Evolutionary conservation across 2,113 vertebrate genomes (phyloP), one percentile per base, ranked within the genome.

Genomic region (Oenanthe oenanthe): DNA sequence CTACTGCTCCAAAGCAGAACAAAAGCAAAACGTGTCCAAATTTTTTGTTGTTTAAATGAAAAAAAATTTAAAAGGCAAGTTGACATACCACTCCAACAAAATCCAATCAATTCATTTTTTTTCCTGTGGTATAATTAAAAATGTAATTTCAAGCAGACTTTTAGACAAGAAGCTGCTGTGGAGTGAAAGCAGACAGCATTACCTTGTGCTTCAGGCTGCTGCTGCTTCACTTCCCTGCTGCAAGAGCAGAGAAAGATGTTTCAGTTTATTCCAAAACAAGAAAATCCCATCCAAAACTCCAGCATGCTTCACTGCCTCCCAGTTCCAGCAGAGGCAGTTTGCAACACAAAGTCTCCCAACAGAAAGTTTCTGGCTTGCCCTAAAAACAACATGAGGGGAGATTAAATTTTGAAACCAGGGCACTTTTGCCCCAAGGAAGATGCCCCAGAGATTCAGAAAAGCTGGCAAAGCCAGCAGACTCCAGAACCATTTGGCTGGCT

Each of bases 1-100:
- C 84, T 82, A 92, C 81, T 79, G 61, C 58, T 94, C 84, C 66
- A 95, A 87, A 85, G 43, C 47, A 81, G 91, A 96, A 95, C 66
- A 95, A 92, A 89, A 50, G 65, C 61, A 85, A 81, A 95, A 75
- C 0, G 0, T 1, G 0, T 73, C 68, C 56, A 91, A 80, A 58
- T 47, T 40, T 90, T 74, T 22, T 73, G 28, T 56, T 71, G 17
- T 28, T 91, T 62, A 28, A 74, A 31, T 48, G 12, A 51, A 73
- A 82, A 74, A 81, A 70, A 56, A 34, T 9, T 60, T 1, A 34
- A 79, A 54, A 53, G 29, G 13, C 53, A 62, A 86, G 21, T 21
- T 83, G 17, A 77, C 53, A 53, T 43, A 61, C n/a, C 11, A 54
- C 29, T 78, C 36, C 70, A 77, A 34, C 21, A 31, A 84, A 92